Evolutionary conservation across 2,113 vertebrate species (phyloP).

Genomic region (Diphyllodes magnificus): DNA sequence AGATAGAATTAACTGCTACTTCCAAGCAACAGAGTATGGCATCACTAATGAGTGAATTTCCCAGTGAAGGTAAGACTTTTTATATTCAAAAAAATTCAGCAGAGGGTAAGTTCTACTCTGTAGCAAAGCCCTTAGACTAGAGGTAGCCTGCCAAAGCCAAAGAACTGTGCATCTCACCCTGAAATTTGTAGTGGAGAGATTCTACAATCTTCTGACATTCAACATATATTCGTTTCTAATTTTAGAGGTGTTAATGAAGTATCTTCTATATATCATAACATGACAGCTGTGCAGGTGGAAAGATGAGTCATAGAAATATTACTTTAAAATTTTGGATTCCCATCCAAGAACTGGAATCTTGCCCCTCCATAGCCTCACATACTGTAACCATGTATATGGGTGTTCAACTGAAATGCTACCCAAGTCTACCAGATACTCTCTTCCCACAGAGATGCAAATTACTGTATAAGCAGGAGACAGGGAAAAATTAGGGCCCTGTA

Average conservation of each 20-base stretch:
- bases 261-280: background rate
- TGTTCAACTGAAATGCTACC: background rate
- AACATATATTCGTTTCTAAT: background rate
- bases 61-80: background rate
- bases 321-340: background rate
- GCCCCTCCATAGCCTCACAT: background rate
- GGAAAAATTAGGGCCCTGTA: background rate
- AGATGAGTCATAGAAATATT: background rate
- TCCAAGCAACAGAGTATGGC: background rate
- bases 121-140: background rate
- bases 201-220: background rate
- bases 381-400: background rate
- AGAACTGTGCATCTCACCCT: background rate
- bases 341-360: background rate
- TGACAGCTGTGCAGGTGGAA: background rate
- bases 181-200: background rate
- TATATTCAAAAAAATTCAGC: background rate
- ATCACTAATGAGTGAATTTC: background rate
- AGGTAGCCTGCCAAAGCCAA: background rate
- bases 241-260: background rate
- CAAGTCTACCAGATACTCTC: background rate
- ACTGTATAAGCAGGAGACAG: background rate
- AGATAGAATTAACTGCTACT: background rate
- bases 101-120: background rate
- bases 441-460: background rate